Evolutionary conservation across 2,113 vertebrate species (phyloP), one percentile per base, ranked within the genome.

Genomic region (Scolopax mira): DNA sequence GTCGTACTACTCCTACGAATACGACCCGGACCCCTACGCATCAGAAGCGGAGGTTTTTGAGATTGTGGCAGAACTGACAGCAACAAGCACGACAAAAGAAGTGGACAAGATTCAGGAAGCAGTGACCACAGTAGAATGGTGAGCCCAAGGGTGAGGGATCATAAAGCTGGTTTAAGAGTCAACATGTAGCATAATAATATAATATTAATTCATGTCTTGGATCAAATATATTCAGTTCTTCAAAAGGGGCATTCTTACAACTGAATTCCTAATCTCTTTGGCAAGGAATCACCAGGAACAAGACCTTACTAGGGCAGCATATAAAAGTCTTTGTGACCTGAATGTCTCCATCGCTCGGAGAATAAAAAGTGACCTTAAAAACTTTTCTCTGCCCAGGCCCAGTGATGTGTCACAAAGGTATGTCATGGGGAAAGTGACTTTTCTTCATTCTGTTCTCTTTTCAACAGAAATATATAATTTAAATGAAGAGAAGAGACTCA

Each of bases 1-100:
- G 46, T 98, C 98, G 7, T 99, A 99, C 96, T 99, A 99, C 97
- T 98, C 98, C 70, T 99, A 99, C 2, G 99, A 99, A 67, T 99
- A 99, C 1, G 98, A 99, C 89, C 91, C 97, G 0, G 98, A 98
- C 46, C 97, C 98, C 79, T 98, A 98, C 25, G 98, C 94, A 0
- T 96, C 91, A 0, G 98, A 99, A 27, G 94, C 84, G 7, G 98
- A 98, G 0, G 42, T 27, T 15, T 94, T 97, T 60, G 97, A 97
- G 85, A 10, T 55, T 15, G 93, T 83, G 78, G 60, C 92, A 21
- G 96, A 97, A 48, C 69, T 95, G 92, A 88, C 85, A 12, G 94
- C 97, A 17, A 66, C 75, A 10, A 93, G 93, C 55, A 64, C 54
- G 3, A 35, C 70, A 21, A 91, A 52, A 66, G 96, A 78, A 52